A percentile compares a stretch with the other conserved stretches of the same genome.
Evolutionary conservation across 2,888 invertebrate species (phyloP).

Genomic region (Phortica magna): DNA sequence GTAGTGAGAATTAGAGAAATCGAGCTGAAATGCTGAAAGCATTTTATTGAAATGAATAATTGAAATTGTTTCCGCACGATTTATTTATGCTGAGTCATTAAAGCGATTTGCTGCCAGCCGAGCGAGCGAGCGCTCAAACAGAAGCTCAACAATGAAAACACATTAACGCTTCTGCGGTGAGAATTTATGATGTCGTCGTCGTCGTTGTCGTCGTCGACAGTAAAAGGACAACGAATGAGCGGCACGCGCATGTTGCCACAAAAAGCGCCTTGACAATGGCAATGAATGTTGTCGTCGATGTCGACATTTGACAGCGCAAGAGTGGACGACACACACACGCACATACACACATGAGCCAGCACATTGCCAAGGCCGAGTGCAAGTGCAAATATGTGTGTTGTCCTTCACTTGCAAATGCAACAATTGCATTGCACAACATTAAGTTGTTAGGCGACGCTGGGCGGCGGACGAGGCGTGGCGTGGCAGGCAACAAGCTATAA

Average conservation of each 20-base stretch:
- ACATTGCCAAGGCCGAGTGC: conserved; percentile 37
- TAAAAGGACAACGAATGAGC: conserved; percentile 30
- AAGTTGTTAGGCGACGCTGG: no score
- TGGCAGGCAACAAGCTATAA: no score
- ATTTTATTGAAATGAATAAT: conserved; percentile 25
- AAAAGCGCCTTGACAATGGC: conserved; percentile 60
- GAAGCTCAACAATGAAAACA: conserved; percentile 3
- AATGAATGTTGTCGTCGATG: conserved; percentile 47
- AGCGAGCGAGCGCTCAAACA: background rate
- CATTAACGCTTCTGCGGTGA: conserved; percentile 1
- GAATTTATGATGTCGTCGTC: conserved; percentile 17
- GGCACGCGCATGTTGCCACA: conserved; percentile 21
- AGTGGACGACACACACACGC: background rate
- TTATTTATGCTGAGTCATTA: conserved; percentile 22
- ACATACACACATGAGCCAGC: background rate
- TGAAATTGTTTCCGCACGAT: conserved; percentile 8
- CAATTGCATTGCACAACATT: conserved; percentile 45
- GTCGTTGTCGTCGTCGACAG: background rate
- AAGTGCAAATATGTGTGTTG: conserved; percentile 39
- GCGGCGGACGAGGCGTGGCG: no score
- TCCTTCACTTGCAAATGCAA: conserved; percentile 61
- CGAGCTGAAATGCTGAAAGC: no score
- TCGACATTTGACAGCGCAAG: conserved; percentile 58
- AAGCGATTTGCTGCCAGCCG: background rate
- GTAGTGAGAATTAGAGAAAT: no score